Conservation (phyloP, 2,888 invertebrate genomes). For the Halocaridina rubra region DNA sequence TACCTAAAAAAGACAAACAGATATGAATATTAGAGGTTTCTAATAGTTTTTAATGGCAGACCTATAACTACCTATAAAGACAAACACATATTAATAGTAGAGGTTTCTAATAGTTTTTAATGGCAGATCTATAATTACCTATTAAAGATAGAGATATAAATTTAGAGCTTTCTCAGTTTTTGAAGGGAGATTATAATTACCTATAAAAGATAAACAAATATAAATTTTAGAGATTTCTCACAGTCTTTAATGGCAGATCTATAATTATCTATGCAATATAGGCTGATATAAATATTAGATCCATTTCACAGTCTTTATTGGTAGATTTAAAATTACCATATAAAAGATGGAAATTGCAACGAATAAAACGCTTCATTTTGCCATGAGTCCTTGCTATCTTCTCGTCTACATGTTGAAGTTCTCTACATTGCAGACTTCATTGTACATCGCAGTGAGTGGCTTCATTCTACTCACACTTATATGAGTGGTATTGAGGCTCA, state of each 20-base stretch:
- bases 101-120: constrained; percentile 70
- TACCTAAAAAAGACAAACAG: constrained; percentile 38
- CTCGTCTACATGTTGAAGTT: too few species aligned
- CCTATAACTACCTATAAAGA: too few species aligned
- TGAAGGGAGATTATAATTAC: too few species aligned
- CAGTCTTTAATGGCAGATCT: constrained; percentile 59
- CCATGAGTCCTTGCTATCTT: too few species aligned
- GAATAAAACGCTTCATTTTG: too few species aligned
- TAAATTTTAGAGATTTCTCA: constrained; percentile 2
- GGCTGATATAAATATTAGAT: not conserved
- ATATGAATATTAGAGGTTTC: not conserved
- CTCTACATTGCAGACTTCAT: too few species aligned
- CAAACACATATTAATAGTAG: constrained; percentile 72
- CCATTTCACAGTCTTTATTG: constrained; percentile 51
- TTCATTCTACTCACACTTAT: too few species aligned
- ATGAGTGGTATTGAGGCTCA: too few species aligned
- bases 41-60: constrained; percentile 58
- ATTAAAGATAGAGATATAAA: too few species aligned
- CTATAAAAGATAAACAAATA: constrained; percentile 28
- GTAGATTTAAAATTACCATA: constrained; percentile 56
- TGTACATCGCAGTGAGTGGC: too few species aligned
- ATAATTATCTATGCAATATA: constrained; percentile 51
- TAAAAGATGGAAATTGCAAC: too few species aligned
- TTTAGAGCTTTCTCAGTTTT: too few species aligned
- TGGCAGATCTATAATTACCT: constrained; percentile 54